Evolutionary conservation across 2,113 vertebrate species (phyloP), one percentile per base, ranked within the genome.

Genomic region (Amphiprion percula): DNA sequence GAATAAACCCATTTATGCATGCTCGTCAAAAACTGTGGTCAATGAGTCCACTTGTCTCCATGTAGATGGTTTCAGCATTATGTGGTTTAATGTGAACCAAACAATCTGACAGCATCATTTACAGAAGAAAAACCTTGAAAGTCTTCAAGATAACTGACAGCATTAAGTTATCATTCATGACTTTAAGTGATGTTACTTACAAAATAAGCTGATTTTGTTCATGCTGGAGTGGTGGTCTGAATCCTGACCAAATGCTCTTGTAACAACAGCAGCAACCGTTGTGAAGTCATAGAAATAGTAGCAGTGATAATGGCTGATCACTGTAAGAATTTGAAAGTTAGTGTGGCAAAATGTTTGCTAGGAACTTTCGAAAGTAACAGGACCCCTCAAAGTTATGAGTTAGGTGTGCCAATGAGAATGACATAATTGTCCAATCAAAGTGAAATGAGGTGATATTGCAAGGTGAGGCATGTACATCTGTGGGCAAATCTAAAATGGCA

Each of bases 401-500:
- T 59, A 49, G 63, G 58, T 66, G 49, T 77, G 58, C 19, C 65
- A 33, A 1, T n/a, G 7, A 63, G 17, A 47, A 68, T 46, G 59
- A 53, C 10, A 37, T 37, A 66, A 23, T 17, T 28, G n/a, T 44
- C 3, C 0, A 12, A 30, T 21, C 16, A 59, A 54, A 17, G 6
- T 64, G 46, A 55, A 56, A 56, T 75, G 33, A 62, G 37, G n/a
- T 58, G 66, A 75, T 75, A 56, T 30, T 54, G 11, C 68, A 74
- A 67, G 80, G 59, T 0, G 17, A 72, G 68, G 37, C 68, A 56
- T 46, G 83, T 61, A 16, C 77, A 65, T 69, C 71, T 64, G 83
- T 68, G 84, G 84, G 80, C 44, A 77, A 61, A 69, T 79, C 8
- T 33, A 23, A 81, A 77, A 69, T 58, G 63, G 50, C 44, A 55